These are phyloP conservation scores for Diphyllodes magnificus DNA, from an alignment of 2,113 vertebrate genomes.

Conservation along the genomic window DNA sequence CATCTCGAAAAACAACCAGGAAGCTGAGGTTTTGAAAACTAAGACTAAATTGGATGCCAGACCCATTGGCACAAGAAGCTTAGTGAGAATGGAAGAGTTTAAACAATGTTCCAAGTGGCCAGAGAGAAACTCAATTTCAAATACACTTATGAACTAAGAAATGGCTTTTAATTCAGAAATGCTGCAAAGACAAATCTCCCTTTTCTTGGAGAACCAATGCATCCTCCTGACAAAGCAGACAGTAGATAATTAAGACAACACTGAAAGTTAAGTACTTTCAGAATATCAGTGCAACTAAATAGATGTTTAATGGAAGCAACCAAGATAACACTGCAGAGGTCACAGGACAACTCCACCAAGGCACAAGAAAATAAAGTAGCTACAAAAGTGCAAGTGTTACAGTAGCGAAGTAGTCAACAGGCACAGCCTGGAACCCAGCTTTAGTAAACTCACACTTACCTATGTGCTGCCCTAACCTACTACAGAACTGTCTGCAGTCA, in stretches of 20 bases:
- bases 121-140: background rate
- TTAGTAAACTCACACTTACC: background rate
- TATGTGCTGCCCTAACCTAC: background rate
- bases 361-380: background rate
- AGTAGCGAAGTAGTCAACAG: background rate
- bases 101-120: background rate
- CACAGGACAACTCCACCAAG: background rate
- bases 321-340: background rate
- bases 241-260: background rate
- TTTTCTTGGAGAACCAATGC: background rate
- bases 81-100: background rate
- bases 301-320: background rate
- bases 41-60: background rate
- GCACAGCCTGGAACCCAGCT: background rate
- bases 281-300: background rate
- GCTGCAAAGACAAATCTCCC: background rate
- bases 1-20: background rate
- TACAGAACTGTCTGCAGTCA: background rate
- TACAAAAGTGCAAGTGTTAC: background rate
- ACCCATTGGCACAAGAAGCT: background rate
- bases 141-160: background rate
- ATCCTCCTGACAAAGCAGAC: background rate
- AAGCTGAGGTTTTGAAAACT: background rate
- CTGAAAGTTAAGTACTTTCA: background rate
- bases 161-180: background rate